phyloP scores from a whole-genome alignment of 2,888 invertebrate genomes.

The Psylliodes chrysocephalus region DNA sequence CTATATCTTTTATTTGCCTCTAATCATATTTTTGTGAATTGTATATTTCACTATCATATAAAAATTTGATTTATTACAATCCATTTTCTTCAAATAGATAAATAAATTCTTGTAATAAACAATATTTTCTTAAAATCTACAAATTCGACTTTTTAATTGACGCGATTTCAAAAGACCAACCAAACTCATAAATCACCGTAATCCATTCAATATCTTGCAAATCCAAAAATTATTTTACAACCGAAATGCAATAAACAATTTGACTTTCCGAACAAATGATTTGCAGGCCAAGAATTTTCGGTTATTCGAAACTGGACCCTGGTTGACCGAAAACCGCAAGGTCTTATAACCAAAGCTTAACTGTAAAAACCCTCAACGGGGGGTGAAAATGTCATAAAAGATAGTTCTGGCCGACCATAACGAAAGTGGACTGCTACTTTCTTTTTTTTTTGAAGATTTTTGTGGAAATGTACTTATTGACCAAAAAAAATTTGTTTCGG shows the following conservation, averaged over 20 bases:
- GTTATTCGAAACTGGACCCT: background rate
- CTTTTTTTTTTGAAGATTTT: background rate
- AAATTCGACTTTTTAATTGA: too few species aligned
- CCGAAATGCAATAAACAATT: constrained; percentile 3
- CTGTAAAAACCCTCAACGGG: constrained; percentile 16
- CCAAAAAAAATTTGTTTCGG: background rate
- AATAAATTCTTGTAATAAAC: too few species aligned
- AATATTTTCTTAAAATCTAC: too few species aligned
- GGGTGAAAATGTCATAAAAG: constrained; percentile 7
- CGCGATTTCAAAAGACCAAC: too few species aligned
- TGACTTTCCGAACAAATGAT: constrained; percentile 4
- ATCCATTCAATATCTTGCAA: background rate
- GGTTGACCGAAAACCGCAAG: constrained; percentile 19
- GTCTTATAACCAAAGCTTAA: too few species aligned
- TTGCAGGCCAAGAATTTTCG: background rate
- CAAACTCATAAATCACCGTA: background rate
- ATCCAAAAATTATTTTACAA: constrained; percentile 8
- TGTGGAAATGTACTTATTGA: background rate
- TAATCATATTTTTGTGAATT: too few species aligned
- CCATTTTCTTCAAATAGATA: too few species aligned
- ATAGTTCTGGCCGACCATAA: constrained; percentile 4
- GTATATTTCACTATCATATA: too few species aligned
- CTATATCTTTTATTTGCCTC: too few species aligned
- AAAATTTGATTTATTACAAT: too few species aligned
- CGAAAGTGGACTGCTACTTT: constrained; percentile 17